Evolutionary conservation across 2,113 vertebrate genomes (phyloP).

Genomic region (Pterocles gutturalis): DNA sequence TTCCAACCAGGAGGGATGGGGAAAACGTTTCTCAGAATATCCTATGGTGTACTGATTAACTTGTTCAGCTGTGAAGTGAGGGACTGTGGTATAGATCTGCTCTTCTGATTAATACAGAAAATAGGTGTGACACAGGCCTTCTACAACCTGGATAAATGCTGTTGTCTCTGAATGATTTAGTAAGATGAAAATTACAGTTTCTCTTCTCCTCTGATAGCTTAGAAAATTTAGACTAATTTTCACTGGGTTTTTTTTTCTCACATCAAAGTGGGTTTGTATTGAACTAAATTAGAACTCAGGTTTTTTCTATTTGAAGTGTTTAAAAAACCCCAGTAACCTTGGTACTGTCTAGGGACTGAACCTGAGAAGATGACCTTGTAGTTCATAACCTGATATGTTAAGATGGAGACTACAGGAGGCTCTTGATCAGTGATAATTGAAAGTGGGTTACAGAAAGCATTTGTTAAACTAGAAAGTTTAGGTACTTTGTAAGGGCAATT

Average conservation of each 20-base stretch:
- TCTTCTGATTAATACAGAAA: background rate
- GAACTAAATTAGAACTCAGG: background rate
- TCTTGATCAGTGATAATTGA: background rate
- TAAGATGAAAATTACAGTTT: background rate
- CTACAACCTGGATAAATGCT: background rate
- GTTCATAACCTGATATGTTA: constrained; percentile 14
- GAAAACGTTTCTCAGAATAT: background rate
- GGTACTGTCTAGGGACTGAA: background rate
- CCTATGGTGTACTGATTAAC: background rate
- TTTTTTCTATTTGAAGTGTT: background rate
- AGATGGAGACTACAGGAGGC: background rate
- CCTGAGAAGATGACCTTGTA: background rate
- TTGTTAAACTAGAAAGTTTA: background rate
- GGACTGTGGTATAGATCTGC: background rate
- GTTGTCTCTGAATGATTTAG: background rate
- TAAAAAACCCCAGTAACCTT: background rate
- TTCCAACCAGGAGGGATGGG: background rate
- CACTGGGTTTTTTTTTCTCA: background rate
- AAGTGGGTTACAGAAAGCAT: constrained; percentile 1
- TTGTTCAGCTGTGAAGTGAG: background rate
- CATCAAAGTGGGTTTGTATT: background rate
- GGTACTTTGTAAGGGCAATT: background rate
- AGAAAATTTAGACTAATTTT: background rate
- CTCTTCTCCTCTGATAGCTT: background rate
- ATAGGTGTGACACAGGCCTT: background rate